Evolutionary conservation across 2,113 vertebrate species (phyloP).

Genomic region (Cyprinodon brontotheroides): DNA sequence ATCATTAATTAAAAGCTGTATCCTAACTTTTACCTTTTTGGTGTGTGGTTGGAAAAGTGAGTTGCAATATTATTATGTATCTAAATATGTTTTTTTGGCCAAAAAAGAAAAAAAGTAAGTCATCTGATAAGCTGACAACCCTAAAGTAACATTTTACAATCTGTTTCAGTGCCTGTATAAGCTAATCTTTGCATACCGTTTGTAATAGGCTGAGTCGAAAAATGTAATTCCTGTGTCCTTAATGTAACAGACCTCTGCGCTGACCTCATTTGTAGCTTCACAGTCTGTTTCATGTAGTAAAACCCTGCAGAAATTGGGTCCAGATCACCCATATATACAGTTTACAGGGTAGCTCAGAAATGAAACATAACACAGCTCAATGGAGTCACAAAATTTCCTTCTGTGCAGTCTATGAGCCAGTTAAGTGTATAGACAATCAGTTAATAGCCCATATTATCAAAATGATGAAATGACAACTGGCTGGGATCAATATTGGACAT

Average conservation of each 20-base stretch:
- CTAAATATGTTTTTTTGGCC: no score
- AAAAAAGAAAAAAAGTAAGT: not conserved
- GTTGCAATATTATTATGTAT: no score
- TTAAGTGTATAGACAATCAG: slow-evolving; percentile 12
- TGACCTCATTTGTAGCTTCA: slow-evolving; percentile 61
- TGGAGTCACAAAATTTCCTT: slow-evolving; percentile 16
- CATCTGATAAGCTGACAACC: not conserved
- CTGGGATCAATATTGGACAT: not conserved
- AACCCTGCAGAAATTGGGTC: slow-evolving; percentile 53
- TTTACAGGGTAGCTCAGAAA: slow-evolving; percentile 55
- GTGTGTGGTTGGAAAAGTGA: no score
- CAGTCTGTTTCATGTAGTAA: slow-evolving; percentile 47
- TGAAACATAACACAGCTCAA: slow-evolving; percentile 27
- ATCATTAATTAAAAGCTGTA: no score
- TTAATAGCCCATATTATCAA: slow-evolving; percentile 10
- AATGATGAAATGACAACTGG: slow-evolving; percentile 14
- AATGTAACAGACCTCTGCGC: slow-evolving; percentile 28
- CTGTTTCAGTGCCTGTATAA: slow-evolving; percentile 18
- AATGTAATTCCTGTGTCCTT: slow-evolving; percentile 37
- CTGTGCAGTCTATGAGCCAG: slow-evolving; percentile 23
- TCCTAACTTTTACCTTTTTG: no score
- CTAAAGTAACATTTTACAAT: slow-evolving; percentile 24
- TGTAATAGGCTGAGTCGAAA: slow-evolving; percentile 36
- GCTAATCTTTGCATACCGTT: slow-evolving; percentile 40
- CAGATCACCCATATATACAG: slow-evolving; percentile 41